Evolutionary conservation across 2,113 vertebrate species (phyloP), one percentile per base, ranked within the genome.

Genomic region (Balaenoptera acutorostrata): DNA sequence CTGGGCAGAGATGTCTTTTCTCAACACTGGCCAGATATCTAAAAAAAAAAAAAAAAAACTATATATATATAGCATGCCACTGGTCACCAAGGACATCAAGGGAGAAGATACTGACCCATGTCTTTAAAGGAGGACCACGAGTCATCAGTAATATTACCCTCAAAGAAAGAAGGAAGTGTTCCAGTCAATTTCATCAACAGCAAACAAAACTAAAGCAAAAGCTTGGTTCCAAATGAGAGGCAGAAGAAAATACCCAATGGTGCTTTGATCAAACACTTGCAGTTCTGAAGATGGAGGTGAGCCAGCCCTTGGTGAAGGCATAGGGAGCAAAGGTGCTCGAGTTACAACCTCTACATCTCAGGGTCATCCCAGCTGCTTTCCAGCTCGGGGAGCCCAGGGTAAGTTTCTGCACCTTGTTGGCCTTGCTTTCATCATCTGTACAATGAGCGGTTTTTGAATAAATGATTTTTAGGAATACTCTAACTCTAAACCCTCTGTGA

Each of bases 381-480:
- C 55, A 14, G 29, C 23, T 1, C 0, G 7, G 8, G 8, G 29
- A 3, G 14, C 61, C 27, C 31, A 10, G 23, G 46, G 33, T 1
- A 4, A 52, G 21, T 33, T 20, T 59, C 78, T 55, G 68, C 2
- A 71, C 6, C 6, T 61, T 5, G 0, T 1, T 6, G 31, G 3
- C 33, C 49, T 46, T 20, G 0, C 7, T 63, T 49, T 57, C 7
- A 0, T 75, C 84, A 55, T n/a, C 2, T 20, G 6, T 8, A 64
- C 12, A 82, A 44, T 1, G 21, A 93, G 39, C 21, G 5, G 8
- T 29, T 44, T 29, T 44, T 64, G 18, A 46, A n/a, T 55, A 61
- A 52, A 61, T 25, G 17, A n/a, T 59, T 75, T 81, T 86, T 52
- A 75, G 46, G 20, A n/a, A 36, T 55, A 78, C 23, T 68, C 23